Base-by-base conservation (phyloP, 2,113 vertebrate genomes). In the Arothron firmamentum region DNA sequence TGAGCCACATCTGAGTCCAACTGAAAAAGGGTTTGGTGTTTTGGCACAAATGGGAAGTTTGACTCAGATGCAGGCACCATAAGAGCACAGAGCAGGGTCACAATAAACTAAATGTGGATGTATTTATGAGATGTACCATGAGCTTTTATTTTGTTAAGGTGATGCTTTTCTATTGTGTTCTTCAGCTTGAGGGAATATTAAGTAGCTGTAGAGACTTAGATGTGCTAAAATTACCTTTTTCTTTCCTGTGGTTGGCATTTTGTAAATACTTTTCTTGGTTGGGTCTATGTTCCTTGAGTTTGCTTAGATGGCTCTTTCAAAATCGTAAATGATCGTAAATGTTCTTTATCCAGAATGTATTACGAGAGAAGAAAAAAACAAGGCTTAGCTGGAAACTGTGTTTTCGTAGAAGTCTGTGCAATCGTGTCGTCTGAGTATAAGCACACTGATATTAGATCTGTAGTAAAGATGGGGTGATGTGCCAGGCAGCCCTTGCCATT, bases 321-420 rank as follows among this genome's bases (percentile, higher is more conserved):
- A 70, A 73, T 67, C n/a, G 83, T 87, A 81, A 81, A 62, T 10
- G 77, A 75, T 82, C 59, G 72, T 88, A 81, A 80, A 78, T 83
- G 88, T 89, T 84, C 76, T 74, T 78, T 73, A 72, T 80, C 25
- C 59, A 77, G 85, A 88, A 88, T 87, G 88, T 89, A 84, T 55
- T 56, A 69, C 1, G 57, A 67, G 64, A 79, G 59, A 58, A 77
- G 64, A 74, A 61, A 73, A 74, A 61, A 62, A 64, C 56, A 67
- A 0, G 50, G 54, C 59, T 65, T 60, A 62, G 80, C 62, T 75
- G 73, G 74, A 82, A 77, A 81, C 73, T 81, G 80, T 85, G 79
- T 83, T 81, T 81, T 79, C 19, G 67, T 87, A 83, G 75, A 71
- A 83, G 70, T 84, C 79, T 82, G 83, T 85, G 77, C 79, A 77